phyloP scores from a whole-genome alignment of 2,113 vertebrate genomes.

The Parotia lawesii region DNA sequence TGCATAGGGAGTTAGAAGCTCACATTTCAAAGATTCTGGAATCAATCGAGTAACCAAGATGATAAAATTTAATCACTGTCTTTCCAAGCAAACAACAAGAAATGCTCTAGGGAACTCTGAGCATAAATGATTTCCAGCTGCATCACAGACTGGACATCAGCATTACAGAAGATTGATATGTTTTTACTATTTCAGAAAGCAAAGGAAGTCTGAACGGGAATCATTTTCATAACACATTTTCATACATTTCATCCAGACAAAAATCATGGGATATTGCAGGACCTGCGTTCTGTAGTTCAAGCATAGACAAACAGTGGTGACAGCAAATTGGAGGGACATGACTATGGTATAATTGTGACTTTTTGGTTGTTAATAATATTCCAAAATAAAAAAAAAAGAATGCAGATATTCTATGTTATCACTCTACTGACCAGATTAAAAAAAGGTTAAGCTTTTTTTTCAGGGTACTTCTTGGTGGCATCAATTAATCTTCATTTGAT shows the following conservation, averaged over 20 bases:
- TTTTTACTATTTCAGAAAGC: neutral
- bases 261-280: neutral
- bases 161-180: neutral
- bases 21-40: conserved; percentile 15
- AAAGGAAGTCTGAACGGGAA: neutral
- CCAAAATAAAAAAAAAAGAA: neutral
- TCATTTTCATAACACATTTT: neutral
- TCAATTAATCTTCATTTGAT: neutral
- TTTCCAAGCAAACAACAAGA: conserved; percentile 10
- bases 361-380: neutral
- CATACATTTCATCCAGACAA: neutral
- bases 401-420: neutral
- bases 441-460: neutral
- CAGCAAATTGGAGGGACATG: neutral
- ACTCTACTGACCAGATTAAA: neutral
- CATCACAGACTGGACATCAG: neutral
- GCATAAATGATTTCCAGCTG: neutral
- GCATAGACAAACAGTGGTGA: neutral
- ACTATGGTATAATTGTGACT: neutral
- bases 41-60: neutral
- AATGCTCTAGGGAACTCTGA: neutral
- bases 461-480: neutral
- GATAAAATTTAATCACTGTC: conserved; percentile 16
- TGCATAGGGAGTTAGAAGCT: neutral
- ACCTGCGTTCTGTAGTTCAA: neutral